phyloP scores from a whole-genome alignment of 2,797 vertebrate genomes.

The Phoebastria nigripes region DNA sequence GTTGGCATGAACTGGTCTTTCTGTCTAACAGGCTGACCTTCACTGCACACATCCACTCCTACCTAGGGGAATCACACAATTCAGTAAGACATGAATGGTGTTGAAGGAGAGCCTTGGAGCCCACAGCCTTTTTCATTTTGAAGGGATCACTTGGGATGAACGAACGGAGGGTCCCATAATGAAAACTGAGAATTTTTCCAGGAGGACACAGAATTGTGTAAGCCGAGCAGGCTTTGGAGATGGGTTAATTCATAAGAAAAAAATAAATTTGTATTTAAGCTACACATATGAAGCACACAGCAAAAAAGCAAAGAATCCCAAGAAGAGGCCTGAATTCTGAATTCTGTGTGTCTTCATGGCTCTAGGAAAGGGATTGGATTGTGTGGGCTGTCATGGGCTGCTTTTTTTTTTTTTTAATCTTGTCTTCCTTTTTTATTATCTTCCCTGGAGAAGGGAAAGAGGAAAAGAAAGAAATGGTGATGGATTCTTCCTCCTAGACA shows the following conservation, averaged over 20 bases:
- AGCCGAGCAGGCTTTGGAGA: background rate
- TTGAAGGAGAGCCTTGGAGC: background rate
- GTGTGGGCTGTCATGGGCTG: background rate
- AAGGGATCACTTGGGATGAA: background rate
- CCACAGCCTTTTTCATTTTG: background rate
- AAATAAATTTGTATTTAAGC: background rate
- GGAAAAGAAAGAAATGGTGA: background rate
- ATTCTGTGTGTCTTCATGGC: background rate
- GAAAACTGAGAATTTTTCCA: background rate
- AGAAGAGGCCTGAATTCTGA: background rate
- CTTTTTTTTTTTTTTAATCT: background rate
- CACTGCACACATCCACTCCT: background rate
- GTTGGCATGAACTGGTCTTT: background rate
- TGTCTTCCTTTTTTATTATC: background rate
- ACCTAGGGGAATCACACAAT: background rate
- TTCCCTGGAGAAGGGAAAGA: background rate
- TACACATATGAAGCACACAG: background rate
- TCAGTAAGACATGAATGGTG: background rate
- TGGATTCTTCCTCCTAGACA: background rate
- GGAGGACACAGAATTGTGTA: background rate
- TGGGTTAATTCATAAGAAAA: background rate
- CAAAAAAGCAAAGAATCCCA: background rate
- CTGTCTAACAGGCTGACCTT: background rate
- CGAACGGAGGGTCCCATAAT: background rate
- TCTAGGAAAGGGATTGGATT: background rate